Evolutionary conservation across 2,113 vertebrate species (phyloP), one percentile per base, ranked within the genome.

Genomic region (Tyrannus savana): DNA sequence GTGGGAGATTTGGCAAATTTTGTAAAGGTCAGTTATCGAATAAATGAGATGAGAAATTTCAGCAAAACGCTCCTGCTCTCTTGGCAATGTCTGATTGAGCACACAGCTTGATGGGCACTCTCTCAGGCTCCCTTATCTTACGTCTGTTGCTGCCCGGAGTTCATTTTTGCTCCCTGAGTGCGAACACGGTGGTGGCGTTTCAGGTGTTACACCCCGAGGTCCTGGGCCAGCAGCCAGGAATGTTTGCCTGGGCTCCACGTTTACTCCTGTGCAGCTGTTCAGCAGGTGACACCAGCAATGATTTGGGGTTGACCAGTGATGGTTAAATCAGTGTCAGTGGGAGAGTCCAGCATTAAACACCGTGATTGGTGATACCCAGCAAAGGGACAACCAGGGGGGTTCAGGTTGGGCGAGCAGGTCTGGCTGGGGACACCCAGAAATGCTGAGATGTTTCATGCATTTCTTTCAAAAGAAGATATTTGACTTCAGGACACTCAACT

Each of bases 151-250:
- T 9, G 66, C 15, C 69, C 68, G 82, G 28, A 78, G 82, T 63
- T 58, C 16, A 74, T 67, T 63, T 74, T 17, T 87, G 50, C 7
- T 12, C 74, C 18, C 50, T 46, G 35, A 55, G 42, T 24, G 25
- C 0, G 31, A 67, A 58, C 10, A 5, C 1, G 0, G 7, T 4
- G 8, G 21, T 3, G 2, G 46, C 67, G n/a, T 39, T 59, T 55
- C 0, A 10, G 44, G 23, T 1, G 7, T 31, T 7, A 27, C 1
- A 5, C 47, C 8, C 33, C 2, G 31, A 41, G 42, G 41, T 41
- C 52, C 60, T 60, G 14, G 59, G 35, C n/a, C 63, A 63, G 12
- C 47, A 55, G 19, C 18, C 75, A 16, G 39, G 21, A 1, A 3
- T 3, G 27, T n/a, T 5, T n/a, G 52, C 23, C 25, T 6, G 6